These are phyloP conservation scores for Neocrepidodera transversa DNA, from an alignment of 2,888 invertebrate genomes.

Conservation along the genomic window DNA sequence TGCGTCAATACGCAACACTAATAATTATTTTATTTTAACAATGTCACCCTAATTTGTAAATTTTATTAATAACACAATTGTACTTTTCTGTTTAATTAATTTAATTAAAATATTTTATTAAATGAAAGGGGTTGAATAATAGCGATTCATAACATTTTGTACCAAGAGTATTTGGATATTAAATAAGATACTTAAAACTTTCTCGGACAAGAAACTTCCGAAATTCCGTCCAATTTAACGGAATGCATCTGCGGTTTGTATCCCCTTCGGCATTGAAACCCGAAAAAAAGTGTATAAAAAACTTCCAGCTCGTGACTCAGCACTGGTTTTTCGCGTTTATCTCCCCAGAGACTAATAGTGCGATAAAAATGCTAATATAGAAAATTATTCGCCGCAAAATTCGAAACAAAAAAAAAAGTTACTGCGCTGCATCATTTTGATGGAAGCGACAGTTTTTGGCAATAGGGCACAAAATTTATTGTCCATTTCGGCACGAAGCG, in stretches of 20 bases:
- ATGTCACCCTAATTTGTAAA: too few species aligned
- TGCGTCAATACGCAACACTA: too few species aligned
- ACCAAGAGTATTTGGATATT: too few species aligned
- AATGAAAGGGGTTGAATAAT: too few species aligned
- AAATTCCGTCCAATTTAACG: too few species aligned
- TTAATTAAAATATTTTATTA: too few species aligned
- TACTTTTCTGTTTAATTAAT: too few species aligned
- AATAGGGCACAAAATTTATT: conserved; percentile 17
- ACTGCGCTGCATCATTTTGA: conserved; percentile 20
- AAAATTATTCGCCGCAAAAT: conserved; percentile 22
- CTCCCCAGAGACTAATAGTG: conserved; percentile 17
- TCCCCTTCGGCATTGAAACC: neutral
- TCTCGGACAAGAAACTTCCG: too few species aligned
- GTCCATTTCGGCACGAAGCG: conserved; percentile 8
- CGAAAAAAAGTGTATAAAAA: conserved; percentile 3
- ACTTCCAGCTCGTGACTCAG: conserved; percentile 6
- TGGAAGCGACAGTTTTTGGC: conserved; percentile 24
- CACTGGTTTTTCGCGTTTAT: conserved; percentile 20
- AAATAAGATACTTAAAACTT: too few species aligned
- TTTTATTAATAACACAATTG: too few species aligned
- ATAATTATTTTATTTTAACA: too few species aligned
- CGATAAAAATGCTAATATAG: conserved; percentile 27
- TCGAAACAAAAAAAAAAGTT: conserved; percentile 20
- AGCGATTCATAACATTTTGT: too few species aligned
- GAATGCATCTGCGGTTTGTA: neutral